Percentiles rank a stretch among this genome's conserved stretches.
Conservation (phyloP, 2,888 invertebrate species). For the Cryptus armator region DNA sequence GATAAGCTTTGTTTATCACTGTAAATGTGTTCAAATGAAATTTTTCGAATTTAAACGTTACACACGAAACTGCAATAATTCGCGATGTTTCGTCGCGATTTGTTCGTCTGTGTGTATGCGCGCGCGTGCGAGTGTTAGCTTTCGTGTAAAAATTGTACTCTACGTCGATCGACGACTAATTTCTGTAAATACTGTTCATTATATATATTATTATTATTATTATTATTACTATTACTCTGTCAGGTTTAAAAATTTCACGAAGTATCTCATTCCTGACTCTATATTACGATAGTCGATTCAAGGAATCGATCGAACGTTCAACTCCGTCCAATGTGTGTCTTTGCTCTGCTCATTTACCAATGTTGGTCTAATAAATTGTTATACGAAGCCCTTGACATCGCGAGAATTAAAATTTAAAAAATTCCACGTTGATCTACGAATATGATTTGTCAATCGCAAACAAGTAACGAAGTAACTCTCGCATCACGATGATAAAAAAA, state of each 20-base stretch:
- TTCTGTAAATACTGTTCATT: constrained; percentile 64
- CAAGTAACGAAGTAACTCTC: constrained; percentile 19
- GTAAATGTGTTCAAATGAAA: constrained; percentile 67
- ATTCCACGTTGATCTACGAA: constrained; percentile 33
- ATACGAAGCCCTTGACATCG: constrained; percentile 18
- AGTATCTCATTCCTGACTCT: constrained; percentile 52
- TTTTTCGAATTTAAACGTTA: constrained; percentile 34
- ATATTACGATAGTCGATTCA: constrained; percentile 49
- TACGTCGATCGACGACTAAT: constrained; percentile 36
- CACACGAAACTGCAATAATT: constrained; percentile 15
- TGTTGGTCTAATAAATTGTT: constrained; percentile 29
- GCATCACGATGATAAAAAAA: constrained; percentile 21
- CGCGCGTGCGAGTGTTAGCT: constrained; percentile 15
- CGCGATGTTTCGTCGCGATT: background rate
- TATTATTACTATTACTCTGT: background rate
- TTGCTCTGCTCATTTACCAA: constrained; percentile 38
- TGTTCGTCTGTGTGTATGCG: background rate
- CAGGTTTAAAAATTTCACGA: constrained; percentile 10
- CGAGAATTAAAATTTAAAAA: background rate
- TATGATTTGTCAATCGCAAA: constrained; percentile 35
- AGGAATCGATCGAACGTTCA: constrained; percentile 73
- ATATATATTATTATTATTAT: constrained; percentile 16
- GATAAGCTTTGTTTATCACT: constrained; percentile 44
- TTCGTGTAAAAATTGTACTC: constrained; percentile 51
- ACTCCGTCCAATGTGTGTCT: constrained; percentile 78